phyloP scores from a whole-genome alignment of 2,888 invertebrate genomes.

The Eulithis testata region DNA sequence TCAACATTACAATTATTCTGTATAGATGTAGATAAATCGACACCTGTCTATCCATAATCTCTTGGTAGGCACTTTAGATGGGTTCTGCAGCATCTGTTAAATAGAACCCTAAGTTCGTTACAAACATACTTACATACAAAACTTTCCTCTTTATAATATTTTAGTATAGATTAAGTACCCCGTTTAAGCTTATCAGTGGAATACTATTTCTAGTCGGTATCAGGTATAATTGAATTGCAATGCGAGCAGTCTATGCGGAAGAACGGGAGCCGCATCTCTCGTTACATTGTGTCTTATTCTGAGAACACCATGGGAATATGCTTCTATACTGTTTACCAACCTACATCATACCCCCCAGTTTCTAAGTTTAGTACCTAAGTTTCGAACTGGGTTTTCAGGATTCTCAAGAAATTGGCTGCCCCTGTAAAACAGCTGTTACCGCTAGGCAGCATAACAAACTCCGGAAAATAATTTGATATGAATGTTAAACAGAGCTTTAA shows the following conservation, averaged over 20 bases:
- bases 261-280: conserved; percentile 68
- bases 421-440: too few relatives aligned
- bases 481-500: too few relatives aligned
- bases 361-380: neutral
- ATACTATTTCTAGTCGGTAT: conserved; percentile 76
- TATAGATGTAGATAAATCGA: conserved; percentile 1
- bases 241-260: conserved; percentile 81
- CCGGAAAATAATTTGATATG: too few relatives aligned
- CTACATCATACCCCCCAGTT: conserved; percentile 22
- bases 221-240: conserved; percentile 82
- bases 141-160: too few relatives aligned
- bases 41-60: neutral
- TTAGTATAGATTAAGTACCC: too few relatives aligned
- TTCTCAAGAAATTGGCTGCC: neutral
- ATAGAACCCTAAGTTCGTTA: too few relatives aligned
- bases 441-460: too few relatives aligned
- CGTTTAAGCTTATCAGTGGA: conserved; percentile 54
- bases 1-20: conserved; percentile 50
- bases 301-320: conserved; percentile 78
- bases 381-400: neutral
- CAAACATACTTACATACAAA: too few relatives aligned
- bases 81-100: too few relatives aligned
- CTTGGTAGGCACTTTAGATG: too few relatives aligned
- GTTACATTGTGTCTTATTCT: conserved; percentile 81
- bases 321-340: conserved; percentile 30